Evolutionary conservation across 2,113 vertebrate species (phyloP), one percentile per base, ranked within the genome.

Genomic region (Osmerus mordax): DNA sequence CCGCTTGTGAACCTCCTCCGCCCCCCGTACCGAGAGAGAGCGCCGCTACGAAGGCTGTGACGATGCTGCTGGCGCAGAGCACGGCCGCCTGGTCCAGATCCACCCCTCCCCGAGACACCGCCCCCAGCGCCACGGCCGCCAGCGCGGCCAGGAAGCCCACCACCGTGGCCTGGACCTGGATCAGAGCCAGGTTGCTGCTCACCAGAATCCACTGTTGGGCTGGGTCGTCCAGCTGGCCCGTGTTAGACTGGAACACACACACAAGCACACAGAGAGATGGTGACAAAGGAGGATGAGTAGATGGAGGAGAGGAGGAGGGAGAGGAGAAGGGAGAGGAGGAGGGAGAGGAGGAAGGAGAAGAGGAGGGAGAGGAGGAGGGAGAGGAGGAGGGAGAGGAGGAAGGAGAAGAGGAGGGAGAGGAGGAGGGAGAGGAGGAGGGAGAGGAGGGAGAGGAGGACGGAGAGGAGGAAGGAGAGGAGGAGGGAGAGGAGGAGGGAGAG

Each of bases 121-220:
- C 88, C 0, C 96, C 97, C 83, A 99, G 88, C 71, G 93, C 89
- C 67, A 98, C 80, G 0, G 95, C 95, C 2, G 93, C 94, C n/a
- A 96, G 1, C 0, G 97, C 96, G 2, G 97, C 96, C 73, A 99
- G 93, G 36, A 99, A 93, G 16, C 97, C 97, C 70, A 99, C 93
- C 64, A 98, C 94, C 0, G 97, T 97, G 76, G 97, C 96, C 89
- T 99, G 97, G 18, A 96, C 92, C 97, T 99, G 90, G 80, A 98
- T 95, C 7, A 99, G 93, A 2, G 95, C 97, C 72, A 99, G 90
- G 83, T 99, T 99, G 81, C 95, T 94, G 81, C 90, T 92, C 59
- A 95, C 92, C 94, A 99, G 92, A 76, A 88, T 90, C 93, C 93
- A 94, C 62, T 94, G 92, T 82, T 96, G 94, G 52, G 82, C 89